phyloP scores from a whole-genome alignment of 2,888 invertebrate species.

The Hirudinaria manillensis region DNA sequence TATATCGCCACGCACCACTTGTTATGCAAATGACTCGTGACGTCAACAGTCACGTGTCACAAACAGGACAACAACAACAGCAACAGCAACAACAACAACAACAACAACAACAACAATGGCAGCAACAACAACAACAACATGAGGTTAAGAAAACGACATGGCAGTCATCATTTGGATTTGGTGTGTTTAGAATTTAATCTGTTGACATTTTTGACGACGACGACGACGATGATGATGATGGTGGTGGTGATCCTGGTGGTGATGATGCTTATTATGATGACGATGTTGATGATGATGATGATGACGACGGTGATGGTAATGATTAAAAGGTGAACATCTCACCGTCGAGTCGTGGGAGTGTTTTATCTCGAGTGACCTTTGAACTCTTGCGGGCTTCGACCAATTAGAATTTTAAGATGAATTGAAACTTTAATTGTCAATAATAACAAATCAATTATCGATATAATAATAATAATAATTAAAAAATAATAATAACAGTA shows the following conservation, averaged over 20 bases:
- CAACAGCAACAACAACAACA: no score
- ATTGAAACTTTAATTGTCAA: not conserved
- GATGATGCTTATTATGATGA: not conserved
- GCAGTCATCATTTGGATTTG: slow-evolving; percentile 20
- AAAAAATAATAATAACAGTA: no score
- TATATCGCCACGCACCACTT: no score
- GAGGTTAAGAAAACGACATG: no score
- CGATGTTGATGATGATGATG: slow-evolving; percentile 11
- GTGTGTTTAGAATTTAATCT: slow-evolving; percentile 12
- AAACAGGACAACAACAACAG: no score
- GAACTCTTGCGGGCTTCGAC: not conserved
- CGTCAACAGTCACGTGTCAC: no score
- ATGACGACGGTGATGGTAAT: not conserved
- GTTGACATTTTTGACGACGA: slow-evolving; percentile 5
- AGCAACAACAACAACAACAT: no score
- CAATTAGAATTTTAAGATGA: not conserved
- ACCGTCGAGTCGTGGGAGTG: not conserved
- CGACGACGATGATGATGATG: slow-evolving; percentile 16
- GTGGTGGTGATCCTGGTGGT: slow-evolving; percentile 5
- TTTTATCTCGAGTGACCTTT: not conserved
- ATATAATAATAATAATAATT: no score
- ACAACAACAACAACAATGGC: no score
- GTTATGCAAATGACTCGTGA: no score
- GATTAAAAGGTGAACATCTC: not conserved
- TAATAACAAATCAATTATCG: not conserved